phyloP scores from a whole-genome alignment of 2,888 invertebrate genomes.

The Phyllotreta striolata region DNA sequence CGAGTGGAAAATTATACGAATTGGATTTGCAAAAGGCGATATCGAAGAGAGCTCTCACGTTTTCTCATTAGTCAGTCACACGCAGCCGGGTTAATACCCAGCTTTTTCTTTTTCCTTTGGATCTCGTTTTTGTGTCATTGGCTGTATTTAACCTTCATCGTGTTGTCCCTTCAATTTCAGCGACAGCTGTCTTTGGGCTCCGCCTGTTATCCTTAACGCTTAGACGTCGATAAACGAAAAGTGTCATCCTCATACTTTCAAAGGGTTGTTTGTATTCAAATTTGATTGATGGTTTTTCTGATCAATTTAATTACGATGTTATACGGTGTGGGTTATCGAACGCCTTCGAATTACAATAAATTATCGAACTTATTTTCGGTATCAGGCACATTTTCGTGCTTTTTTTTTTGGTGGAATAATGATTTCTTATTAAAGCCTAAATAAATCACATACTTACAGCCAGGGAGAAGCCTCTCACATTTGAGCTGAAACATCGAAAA shows the following conservation, averaged over 20 bases:
- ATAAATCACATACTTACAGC: neutral
- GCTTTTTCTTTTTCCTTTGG: slow-evolving; percentile 1
- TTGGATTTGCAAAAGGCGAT: neutral
- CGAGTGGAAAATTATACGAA: neutral
- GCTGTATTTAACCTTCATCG: neutral
- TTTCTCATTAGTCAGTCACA: too few species aligned
- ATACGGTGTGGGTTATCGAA: too few species aligned
- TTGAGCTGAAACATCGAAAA: slow-evolving; percentile 2
- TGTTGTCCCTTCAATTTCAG: slow-evolving; percentile 3
- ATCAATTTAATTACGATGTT: neutral
- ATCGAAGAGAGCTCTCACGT: neutral
- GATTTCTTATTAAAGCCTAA: neutral
- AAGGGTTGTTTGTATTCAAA: neutral
- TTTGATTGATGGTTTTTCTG: slow-evolving; percentile 2
- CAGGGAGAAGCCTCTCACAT: neutral
- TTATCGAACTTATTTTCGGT: too few species aligned
- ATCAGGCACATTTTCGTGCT: too few species aligned
- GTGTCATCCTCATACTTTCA: neutral
- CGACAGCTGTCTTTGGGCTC: neutral
- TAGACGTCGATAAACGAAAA: slow-evolving; percentile 2
- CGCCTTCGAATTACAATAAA: too few species aligned
- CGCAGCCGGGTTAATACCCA: neutral
- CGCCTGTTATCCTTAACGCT: neutral
- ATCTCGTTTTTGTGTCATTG: neutral
- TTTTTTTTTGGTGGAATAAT: neutral